Conservation (phyloP, 1,140 invertebrate species). For the Steinernema khuongi region DNA sequence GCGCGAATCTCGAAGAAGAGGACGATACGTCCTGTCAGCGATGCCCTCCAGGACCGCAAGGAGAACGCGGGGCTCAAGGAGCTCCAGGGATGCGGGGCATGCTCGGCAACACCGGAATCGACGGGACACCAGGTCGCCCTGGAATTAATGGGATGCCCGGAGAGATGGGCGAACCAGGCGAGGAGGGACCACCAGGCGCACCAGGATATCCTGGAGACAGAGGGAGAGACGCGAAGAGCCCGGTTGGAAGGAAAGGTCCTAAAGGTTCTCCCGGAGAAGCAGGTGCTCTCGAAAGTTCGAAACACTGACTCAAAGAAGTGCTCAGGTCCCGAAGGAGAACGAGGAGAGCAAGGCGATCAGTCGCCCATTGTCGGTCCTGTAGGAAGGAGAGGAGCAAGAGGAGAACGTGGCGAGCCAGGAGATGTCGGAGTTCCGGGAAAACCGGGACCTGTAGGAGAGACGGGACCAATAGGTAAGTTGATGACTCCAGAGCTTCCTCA, state of each 20-base stretch:
- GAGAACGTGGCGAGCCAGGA: neutral
- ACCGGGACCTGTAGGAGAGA: neutral
- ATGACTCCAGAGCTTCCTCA: neutral
- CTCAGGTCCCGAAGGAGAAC: neutral
- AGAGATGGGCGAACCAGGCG: constrained; percentile 21
- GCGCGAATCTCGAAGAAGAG: too few species aligned
- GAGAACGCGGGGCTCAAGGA: neutral
- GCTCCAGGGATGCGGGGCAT: constrained; percentile 28
- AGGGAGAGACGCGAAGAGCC: constrained; percentile 22
- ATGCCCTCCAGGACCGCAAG: too few species aligned
- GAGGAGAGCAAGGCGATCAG: too few species aligned
- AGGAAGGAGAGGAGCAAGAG: neutral
- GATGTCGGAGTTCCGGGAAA: constrained; percentile 14
- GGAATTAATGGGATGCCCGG: constrained; percentile 17
- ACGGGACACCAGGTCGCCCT: constrained; percentile 26
- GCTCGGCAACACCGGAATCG: constrained; percentile 22
- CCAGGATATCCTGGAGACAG: constrained; percentile 18
- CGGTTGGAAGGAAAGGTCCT: constrained; percentile 29
- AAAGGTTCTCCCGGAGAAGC: constrained; percentile 16
- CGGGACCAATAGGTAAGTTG: constrained; percentile 1
- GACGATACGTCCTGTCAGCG: too few species aligned
- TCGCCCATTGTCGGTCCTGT: too few species aligned
- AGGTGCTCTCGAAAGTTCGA: neutral
- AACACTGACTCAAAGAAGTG: neutral
- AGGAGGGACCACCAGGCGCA: constrained; percentile 17